Conservation (phyloP, 2,888 invertebrate genomes). For the Drosophila barbarae region DNA sequence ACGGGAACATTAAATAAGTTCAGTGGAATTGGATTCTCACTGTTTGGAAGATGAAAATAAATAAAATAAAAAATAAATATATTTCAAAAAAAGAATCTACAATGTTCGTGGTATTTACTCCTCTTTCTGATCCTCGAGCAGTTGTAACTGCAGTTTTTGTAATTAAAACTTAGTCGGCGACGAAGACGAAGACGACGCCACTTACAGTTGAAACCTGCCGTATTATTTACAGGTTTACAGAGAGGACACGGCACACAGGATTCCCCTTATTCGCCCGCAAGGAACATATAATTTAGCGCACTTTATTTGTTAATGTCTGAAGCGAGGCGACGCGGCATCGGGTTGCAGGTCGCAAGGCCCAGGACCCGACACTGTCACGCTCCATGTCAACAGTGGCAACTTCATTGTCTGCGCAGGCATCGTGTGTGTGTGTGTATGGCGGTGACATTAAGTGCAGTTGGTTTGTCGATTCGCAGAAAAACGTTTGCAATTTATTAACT, state of each 20-base stretch:
- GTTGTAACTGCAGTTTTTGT: conserved; percentile 49
- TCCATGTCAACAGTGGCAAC: conserved; percentile 67
- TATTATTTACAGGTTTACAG: conserved; percentile 59
- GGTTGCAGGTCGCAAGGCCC: conserved; percentile 43
- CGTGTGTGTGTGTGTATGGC: conserved; percentile 47
- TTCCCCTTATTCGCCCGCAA: conserved; percentile 49
- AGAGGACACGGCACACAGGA: conserved; percentile 9
- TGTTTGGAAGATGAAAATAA: too few relatives aligned
- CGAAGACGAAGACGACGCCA: conserved; percentile 50
- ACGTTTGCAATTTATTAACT: conserved; percentile 70
- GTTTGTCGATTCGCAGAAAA: conserved; percentile 62
- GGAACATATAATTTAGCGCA: conserved; percentile 72
- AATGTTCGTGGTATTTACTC: conserved; percentile 42
- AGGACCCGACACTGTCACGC: conserved; percentile 54
- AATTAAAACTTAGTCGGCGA: conserved; percentile 63
- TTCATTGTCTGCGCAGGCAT: conserved; percentile 56
- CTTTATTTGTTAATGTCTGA: conserved; percentile 75
- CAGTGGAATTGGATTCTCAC: neutral
- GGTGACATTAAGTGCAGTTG: conserved; percentile 67
- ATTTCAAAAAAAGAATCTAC: conserved; percentile 10
- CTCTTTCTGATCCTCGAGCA: neutral
- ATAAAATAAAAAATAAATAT: neutral
- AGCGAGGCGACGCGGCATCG: conserved; percentile 44
- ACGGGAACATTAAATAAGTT: neutral
- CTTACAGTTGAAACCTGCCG: conserved; percentile 56